Conservation (phyloP, 2,113 vertebrate genomes). For the Bos taurus region ARS-UCD2.0 NC_037334.1:30918001-30918500, state of each 20-base stretch:
- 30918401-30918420: no score
- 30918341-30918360: not conserved
- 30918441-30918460: accelerated
- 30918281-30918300: not conserved
- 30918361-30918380: no score
- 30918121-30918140: not conserved
- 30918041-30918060: not conserved
- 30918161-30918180: not conserved
- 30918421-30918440: no score
- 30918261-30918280: not conserved
- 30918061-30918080: not conserved
- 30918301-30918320: not conserved
- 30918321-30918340: not conserved
- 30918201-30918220: not conserved
- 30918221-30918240: not conserved
- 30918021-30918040: not conserved
- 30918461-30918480: accelerated
- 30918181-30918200: not conserved
- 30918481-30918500: no score
- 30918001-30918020: not conserved
- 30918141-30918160: not conserved
- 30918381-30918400: accelerated
- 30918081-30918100: not conserved
- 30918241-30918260: not conserved
- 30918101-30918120: not conserved